Evolutionary conservation across 2,113 vertebrate genomes (phyloP).

Genomic region (Lethenteron camtschaticum): DNA sequence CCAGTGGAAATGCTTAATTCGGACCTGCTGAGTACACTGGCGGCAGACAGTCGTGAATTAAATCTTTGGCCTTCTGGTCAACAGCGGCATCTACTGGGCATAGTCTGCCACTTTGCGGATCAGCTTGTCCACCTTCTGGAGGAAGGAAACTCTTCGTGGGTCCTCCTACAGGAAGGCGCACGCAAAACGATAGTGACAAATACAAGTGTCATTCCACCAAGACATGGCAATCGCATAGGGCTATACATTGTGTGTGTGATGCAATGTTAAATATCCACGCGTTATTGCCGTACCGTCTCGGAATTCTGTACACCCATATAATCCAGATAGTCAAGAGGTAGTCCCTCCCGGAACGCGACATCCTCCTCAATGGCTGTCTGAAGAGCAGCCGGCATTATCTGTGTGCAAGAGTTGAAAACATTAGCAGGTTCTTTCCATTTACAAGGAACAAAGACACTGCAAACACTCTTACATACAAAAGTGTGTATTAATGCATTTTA

Average conservation of each 20-base stretch:
- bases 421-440: no score
- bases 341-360: slow-evolving; percentile 52
- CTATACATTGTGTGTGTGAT: no score
- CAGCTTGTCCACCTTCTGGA: slow-evolving; percentile 33
- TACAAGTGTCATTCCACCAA: no score
- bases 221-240: no score
- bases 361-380: slow-evolving; percentile 75
- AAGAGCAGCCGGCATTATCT: slow-evolving; percentile 53
- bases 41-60: slow-evolving; percentile 74
- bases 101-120: slow-evolving; percentile 43
- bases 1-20: background rate
- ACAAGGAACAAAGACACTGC: no score
- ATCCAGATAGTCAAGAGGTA: slow-evolving; percentile 53
- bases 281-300: slow-evolving; percentile 21
- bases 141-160: slow-evolving; percentile 33
- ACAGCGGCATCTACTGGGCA: slow-evolving; percentile 61
- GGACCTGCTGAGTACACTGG: slow-evolving; percentile 38
- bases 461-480: no score
- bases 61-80: slow-evolving; percentile 63
- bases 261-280: background rate
- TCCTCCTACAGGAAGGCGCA: slow-evolving; percentile 19
- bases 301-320: slow-evolving; percentile 79
- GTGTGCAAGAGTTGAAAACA: slow-evolving; percentile 2
- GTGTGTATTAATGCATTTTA: no score
- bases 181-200: background rate